These are phyloP conservation scores for Orthonevra nobilis DNA, from an alignment of 2,888 invertebrate species.

Conservation along the genomic window DNA sequence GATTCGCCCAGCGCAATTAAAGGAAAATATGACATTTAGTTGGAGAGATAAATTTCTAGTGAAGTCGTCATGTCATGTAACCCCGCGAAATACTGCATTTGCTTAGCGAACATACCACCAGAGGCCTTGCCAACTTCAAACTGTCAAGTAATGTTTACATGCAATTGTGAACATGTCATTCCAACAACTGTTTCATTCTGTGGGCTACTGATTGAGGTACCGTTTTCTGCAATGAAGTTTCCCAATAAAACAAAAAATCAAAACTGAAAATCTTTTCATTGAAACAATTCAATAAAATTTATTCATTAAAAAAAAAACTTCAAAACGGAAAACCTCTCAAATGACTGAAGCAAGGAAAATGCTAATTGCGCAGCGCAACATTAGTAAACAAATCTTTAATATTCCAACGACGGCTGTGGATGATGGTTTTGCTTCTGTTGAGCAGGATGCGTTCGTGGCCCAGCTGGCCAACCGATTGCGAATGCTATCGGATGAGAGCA, in stretches of 20 bases:
- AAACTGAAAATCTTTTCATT: neutral
- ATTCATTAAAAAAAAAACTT: neutral
- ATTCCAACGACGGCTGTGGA: slow-evolving; percentile 49
- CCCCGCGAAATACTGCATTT: too few relatives aligned
- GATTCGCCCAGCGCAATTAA: too few relatives aligned
- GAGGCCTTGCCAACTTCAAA: neutral
- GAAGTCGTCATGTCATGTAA: too few relatives aligned
- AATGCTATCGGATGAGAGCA: slow-evolving; percentile 71
- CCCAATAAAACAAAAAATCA: slow-evolving; percentile 12
- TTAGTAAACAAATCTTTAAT: slow-evolving; percentile 54
- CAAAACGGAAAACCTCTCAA: neutral
- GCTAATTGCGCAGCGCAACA: slow-evolving; percentile 57
- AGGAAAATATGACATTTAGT: too few relatives aligned
- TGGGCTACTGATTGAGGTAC: slow-evolving; percentile 3
- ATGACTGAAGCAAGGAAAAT: slow-evolving; percentile 73
- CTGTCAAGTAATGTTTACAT: slow-evolving; percentile 27
- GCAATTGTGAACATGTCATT: slow-evolving; percentile 25
- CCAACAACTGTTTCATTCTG: slow-evolving; percentile 23
- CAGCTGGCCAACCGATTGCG: slow-evolving; percentile 71
- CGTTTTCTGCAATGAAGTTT: slow-evolving; percentile 22
- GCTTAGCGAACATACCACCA: neutral
- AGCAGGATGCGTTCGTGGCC: slow-evolving; percentile 71
- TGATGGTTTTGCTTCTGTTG: slow-evolving; percentile 58
- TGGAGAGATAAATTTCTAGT: too few relatives aligned
- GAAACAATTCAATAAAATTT: neutral